Evolutionary conservation across 1,140 invertebrate species (phyloP).

Genomic region (Drosophila obscura): DNA sequence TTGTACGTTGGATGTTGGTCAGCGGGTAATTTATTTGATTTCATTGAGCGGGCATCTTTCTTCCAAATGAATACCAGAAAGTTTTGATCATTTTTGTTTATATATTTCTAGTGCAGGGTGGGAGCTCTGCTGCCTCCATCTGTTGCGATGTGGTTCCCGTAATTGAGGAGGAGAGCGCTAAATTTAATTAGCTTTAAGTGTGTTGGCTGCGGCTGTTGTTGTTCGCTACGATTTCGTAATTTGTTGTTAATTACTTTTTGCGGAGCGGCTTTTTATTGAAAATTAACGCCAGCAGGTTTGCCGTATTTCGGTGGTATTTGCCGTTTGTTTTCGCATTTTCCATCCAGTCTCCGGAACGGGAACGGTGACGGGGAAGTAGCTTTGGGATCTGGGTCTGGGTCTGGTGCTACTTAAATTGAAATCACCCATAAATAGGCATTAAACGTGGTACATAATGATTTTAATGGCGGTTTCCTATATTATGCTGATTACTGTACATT

Average conservation of each 20-base stretch:
- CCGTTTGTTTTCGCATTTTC: slow-evolving; percentile 30
- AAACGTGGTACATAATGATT: slow-evolving; percentile 45
- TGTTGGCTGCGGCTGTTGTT: slow-evolving; percentile 54
- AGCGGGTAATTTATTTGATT: slow-evolving; percentile 44
- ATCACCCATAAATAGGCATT: slow-evolving; percentile 65
- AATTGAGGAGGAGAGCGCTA: slow-evolving; percentile 14
- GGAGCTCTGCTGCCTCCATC: slow-evolving; percentile 14
- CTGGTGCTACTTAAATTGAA: slow-evolving; percentile 58
- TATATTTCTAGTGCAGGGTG: slow-evolving; percentile 5
- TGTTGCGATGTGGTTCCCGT: slow-evolving; percentile 36
- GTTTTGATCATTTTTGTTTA: slow-evolving; percentile 18
- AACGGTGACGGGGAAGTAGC: too few species aligned
- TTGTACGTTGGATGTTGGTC: slow-evolving; percentile 45
- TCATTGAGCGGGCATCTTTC: too few species aligned
- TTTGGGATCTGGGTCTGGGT: slow-evolving; percentile 1
- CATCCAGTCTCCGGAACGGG: neutral
- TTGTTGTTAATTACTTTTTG: slow-evolving; percentile 78
- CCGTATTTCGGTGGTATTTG: slow-evolving; percentile 24
- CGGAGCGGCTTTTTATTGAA: slow-evolving; percentile 65
- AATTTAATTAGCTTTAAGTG: slow-evolving; percentile 78
- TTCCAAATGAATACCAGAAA: slow-evolving; percentile 11
- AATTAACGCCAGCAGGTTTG: slow-evolving; percentile 68
- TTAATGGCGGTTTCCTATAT: slow-evolving; percentile 45
- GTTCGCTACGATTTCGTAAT: slow-evolving; percentile 56
- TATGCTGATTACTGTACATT: slow-evolving; percentile 43